Percentiles rank a stretch among this genome's conserved stretches.
phyloP scores from a whole-genome alignment of 1,140 invertebrate species.

The Dendroctonus valens region DNA sequence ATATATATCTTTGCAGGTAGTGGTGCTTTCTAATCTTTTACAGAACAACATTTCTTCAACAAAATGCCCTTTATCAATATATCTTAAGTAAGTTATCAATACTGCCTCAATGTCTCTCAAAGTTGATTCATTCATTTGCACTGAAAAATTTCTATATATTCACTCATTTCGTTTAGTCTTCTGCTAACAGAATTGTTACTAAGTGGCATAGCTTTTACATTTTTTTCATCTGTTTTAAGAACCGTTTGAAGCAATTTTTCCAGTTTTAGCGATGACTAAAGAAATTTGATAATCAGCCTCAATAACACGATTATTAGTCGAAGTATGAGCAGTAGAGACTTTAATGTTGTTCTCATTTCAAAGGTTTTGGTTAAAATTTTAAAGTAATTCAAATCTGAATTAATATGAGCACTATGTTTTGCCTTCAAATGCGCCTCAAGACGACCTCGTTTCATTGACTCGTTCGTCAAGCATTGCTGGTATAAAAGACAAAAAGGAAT shows the following conservation, averaged over 20 bases:
- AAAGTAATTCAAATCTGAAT: constrained; percentile 38
- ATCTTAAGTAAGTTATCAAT: constrained; percentile 39
- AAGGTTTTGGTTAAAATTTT: constrained; percentile 35
- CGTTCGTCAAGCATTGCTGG: constrained; percentile 36
- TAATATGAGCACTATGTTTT: constrained; percentile 34
- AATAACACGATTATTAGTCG: constrained; percentile 32
- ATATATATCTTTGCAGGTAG: constrained; percentile 40
- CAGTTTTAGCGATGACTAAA: constrained; percentile 30
- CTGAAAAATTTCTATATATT: constrained; percentile 38
- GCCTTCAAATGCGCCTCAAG: constrained; percentile 31
- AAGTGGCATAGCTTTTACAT: constrained; percentile 34
- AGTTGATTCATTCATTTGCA: constrained; percentile 41
- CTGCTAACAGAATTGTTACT: no score
- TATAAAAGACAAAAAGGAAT: constrained; percentile 38
- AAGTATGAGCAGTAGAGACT: constrained; percentile 36
- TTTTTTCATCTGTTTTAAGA: constrained; percentile 35
- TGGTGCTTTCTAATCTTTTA: constrained; percentile 40
- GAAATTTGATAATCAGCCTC: constrained; percentile 34
- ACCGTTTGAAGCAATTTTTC: constrained; percentile 40
- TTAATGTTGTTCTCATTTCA: constrained; percentile 33
- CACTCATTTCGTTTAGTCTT: constrained; percentile 39
- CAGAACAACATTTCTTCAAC: constrained; percentile 40
- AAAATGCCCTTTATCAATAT: constrained; percentile 38
- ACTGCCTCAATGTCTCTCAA: constrained; percentile 36
- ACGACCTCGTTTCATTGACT: constrained; percentile 37